Evolutionary conservation across 2,888 invertebrate species (phyloP).

Genomic region (Standfussiana lucernea): DNA sequence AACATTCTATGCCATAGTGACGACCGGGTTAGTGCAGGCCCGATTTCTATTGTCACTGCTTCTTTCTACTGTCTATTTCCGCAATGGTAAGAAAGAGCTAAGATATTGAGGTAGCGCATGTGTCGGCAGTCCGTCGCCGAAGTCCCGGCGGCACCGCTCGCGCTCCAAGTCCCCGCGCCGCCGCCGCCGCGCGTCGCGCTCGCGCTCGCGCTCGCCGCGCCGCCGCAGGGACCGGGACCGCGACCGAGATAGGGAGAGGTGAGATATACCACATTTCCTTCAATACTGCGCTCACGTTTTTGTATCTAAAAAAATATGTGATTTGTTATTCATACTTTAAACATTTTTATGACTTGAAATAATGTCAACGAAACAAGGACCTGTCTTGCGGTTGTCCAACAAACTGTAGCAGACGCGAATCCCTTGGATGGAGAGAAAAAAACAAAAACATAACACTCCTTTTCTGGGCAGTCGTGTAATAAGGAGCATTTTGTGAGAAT

Average conservation of each 20-base stretch:
- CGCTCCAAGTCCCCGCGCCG: conserved; percentile 90
- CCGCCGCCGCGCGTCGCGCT: conserved; percentile 71
- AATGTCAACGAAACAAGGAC: neutral
- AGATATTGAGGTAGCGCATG: conserved; percentile 30
- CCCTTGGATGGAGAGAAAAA: no score
- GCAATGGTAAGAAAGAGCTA: conserved; percentile 29
- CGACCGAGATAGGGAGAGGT: conserved; percentile 68
- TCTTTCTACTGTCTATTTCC: neutral
- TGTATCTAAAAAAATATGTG: neutral
- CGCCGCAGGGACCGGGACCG: conserved; percentile 87
- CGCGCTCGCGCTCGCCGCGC: conserved; percentile 83
- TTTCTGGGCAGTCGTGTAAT: no score
- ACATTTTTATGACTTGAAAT: neutral
- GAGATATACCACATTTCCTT: neutral
- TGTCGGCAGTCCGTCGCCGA: conserved; percentile 84
- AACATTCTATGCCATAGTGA: neutral
- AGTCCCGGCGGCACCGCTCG: conserved; percentile 90
- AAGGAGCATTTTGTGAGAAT: no score
- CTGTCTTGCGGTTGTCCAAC: neutral
- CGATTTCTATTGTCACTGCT: neutral
- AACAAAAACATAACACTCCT: no score
- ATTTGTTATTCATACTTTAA: no score
- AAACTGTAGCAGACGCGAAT: neutral
- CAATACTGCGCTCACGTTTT: neutral
- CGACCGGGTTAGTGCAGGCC: neutral